Evolutionary conservation across 1,140 invertebrate species (phyloP), one percentile per base, ranked within the genome.

Genomic region (Drosophila arawakana): DNA sequence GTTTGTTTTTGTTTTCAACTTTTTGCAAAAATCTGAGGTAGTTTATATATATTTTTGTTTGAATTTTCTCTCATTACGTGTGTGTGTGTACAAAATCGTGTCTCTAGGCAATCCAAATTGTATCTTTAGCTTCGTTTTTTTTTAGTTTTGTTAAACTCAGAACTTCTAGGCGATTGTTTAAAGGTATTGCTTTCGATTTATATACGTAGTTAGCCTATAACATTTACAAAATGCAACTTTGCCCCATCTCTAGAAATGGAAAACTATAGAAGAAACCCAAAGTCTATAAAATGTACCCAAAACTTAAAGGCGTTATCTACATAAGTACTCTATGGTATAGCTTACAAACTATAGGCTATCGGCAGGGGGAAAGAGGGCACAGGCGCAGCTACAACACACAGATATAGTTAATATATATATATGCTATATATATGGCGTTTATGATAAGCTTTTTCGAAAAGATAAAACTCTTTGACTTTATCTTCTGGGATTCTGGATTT

Each of bases 111-210:
- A 68, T 73, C 71, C 47, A 73, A 73, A 73, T 54, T 70, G 34
- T 66, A 55, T 50, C 43, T 13, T 57, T 13, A 41, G 5, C 21
- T 41, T 54, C 8, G 25, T 35, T 13, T 35, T 52, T 7, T n/a
- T 15, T 15, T 25, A 50, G 11, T 39, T 57, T 35, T 34, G 49
- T 57, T 70, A 15, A 68, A 63, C 50, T 63, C 76, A 69, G 73
- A 73, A 81, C 73, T 65, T 60, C 49, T 54, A 75, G 50, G 75
- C 76, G 76, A 82, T 79, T 85, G 74, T 88, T 73, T 68, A 71
- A 71, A 81, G 78, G 69, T 88, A 86, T 86, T 86, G 82, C 82
- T 89, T 86, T 80, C 46, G 76, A 72, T 76, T 77, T 67, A 72
- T 65, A 71, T 68, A 44, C 59, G 47, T 47, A 49, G 68, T 74